These are phyloP conservation scores for Labia minor DNA, from an alignment of 2,888 invertebrate genomes.

Conservation along the genomic window DNA sequence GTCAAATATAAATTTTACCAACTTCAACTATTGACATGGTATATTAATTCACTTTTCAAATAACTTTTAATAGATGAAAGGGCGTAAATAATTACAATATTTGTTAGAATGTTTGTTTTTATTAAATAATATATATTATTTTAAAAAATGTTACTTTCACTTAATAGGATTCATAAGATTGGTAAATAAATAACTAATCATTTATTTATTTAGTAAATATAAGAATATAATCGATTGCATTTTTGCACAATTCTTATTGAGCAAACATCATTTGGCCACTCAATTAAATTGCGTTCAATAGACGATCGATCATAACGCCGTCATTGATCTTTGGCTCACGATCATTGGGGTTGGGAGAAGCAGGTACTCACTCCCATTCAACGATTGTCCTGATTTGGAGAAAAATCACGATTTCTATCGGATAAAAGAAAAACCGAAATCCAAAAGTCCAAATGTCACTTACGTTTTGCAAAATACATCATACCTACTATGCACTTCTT, in stretches of 20 bases:
- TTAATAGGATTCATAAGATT: neutral
- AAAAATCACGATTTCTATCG: neutral
- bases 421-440: too few relatives aligned
- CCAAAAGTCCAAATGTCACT: too few relatives aligned
- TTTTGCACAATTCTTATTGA: neutral
- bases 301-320: neutral
- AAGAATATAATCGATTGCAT: neutral
- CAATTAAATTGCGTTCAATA: neutral
- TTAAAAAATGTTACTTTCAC: neutral
- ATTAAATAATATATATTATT: too few relatives aligned
- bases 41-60: too few relatives aligned
- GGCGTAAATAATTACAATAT: too few relatives aligned
- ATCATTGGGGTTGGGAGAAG: neutral
- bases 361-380: neutral
- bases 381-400: neutral
- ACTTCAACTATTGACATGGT: too few relatives aligned
- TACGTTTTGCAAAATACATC: too few relatives aligned
- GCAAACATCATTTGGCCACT: constrained; percentile 5
- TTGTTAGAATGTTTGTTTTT: too few relatives aligned
- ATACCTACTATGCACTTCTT: too few relatives aligned
- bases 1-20: too few relatives aligned
- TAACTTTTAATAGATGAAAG: too few relatives aligned
- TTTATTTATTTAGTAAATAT: neutral
- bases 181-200: neutral
- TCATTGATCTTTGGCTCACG: neutral